Evolutionary conservation across 2,888 invertebrate genomes (phyloP).

Genomic region (Trisateles emortualis): DNA sequence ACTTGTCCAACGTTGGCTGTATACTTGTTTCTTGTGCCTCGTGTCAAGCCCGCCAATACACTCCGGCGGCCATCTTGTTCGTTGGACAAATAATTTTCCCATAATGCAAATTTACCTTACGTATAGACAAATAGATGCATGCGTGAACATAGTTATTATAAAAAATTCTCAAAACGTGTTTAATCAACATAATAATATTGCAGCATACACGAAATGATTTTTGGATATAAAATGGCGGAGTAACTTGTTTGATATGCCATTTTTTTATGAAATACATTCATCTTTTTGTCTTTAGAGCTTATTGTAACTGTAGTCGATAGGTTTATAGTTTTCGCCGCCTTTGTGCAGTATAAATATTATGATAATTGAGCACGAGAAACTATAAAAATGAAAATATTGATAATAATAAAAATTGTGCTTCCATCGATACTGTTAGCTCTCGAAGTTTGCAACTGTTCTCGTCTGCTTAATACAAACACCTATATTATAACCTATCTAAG

Average conservation of each 20-base stretch:
- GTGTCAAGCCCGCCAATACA: conserved; percentile 40
- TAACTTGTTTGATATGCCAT: conserved; percentile 58
- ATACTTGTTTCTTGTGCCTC: conserved; percentile 21
- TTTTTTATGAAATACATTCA: conserved; percentile 41
- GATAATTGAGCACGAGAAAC: conserved; percentile 59
- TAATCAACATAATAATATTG: conserved; percentile 48
- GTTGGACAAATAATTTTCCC: conserved; percentile 62
- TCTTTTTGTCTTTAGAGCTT: conserved; percentile 47
- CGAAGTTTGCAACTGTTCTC: conserved; percentile 54
- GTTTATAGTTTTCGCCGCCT: conserved; percentile 44
- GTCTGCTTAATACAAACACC: conserved; percentile 76
- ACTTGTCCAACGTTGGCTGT: conserved; percentile 59
- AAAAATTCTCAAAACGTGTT: conserved; percentile 45
- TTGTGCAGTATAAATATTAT: conserved; percentile 52
- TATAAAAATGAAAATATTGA: conserved; percentile 44
- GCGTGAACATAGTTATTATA: conserved; percentile 57
- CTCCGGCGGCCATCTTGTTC: conserved; percentile 46
- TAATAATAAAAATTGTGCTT: conserved; percentile 20
- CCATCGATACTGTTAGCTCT: conserved; percentile 47
- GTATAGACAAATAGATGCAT: conserved; percentile 71
- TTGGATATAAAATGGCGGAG: conserved; percentile 53
- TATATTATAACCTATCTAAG: conserved; percentile 82
- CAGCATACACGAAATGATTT: conserved; percentile 40
- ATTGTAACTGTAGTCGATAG: conserved; percentile 20
- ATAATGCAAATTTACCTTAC: conserved; percentile 63